Evolutionary conservation across 1,140 invertebrate genomes (phyloP), one percentile per base, ranked within the genome.

Genomic region (Drosophila lacteicornis): DNA sequence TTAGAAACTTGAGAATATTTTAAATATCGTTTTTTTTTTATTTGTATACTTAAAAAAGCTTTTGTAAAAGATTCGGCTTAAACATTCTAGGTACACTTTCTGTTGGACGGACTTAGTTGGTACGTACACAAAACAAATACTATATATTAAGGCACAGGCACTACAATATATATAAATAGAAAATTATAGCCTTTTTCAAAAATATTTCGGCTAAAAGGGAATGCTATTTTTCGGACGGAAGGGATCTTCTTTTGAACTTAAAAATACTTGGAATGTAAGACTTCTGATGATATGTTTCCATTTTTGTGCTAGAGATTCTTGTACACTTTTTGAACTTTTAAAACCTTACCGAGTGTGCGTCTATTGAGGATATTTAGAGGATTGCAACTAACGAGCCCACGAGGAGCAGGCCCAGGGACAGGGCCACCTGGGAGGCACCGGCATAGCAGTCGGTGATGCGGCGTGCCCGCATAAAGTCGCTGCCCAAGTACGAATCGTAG

Each of bases 391-490:
- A 12, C 4, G 60, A 38, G 40, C 30, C 82, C 30, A 58, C 57
- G 6, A 84, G 43, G 17, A 88, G 55, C 56, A 84, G 56, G n/a
- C 67, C 55, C 33, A 88, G 38, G 17, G 85, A 84, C 3, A 90
- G 40, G 13, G 77, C 63, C 43, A 80, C 15, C 22, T 91, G 80
- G 3, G 59, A 68, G 9, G 94, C 93, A 13, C 94, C 94, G 53
- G 96, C 96, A 74, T 94, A 94, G 82, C 97, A 97, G 91, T 97
- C 96, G 0, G 97, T 96, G 62, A 97, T 94, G 83, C 95, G 93
- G 73, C 95, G 94, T 2, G 97, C 96, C 74, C 96, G 94, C 94
- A 97, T 94, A 90, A 96, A 97, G 88, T 97, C 95, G 25, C 92
- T 91, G 0, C 97, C 96, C 19, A 97, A 92, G 91, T 97, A 97